Base-by-base conservation (phyloP, 2,113 vertebrate genomes). In the Phylloscopus trochiloides region DNA sequence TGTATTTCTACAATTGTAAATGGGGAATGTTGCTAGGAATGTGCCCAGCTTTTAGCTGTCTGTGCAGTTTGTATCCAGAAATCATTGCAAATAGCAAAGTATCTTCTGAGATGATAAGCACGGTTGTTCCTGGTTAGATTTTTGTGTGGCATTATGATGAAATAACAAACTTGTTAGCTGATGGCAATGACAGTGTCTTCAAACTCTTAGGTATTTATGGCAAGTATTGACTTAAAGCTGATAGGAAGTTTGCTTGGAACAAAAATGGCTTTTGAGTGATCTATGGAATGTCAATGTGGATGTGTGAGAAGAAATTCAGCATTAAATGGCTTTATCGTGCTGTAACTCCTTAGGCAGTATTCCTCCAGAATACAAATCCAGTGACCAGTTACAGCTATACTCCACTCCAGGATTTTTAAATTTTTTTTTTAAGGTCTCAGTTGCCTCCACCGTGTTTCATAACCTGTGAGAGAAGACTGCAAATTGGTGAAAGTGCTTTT, bases 301-400 rank as follows among this genome's bases (percentile, higher is more conserved):
- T 20, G 6, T n/a, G 47, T 31, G 59, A 70, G 65, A 71, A 84
- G 25, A 71, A 71, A 51, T 81, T 80, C 18, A 31, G 1, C 42
- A 12, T 84, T 36, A 54, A 50, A 45, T 74, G 55, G 19, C 32
- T 67, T 67, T 67, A 32, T 89, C 12, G 4, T 61, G 22, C 45
- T 12, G 7, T 0, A 0, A 25, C 21, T 66, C 25, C 50, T 84
- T 66, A 73, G 31, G 47, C 10, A 62, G 22, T 54, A 14, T 40
- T 83, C 70, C 32, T 70, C 47, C 31, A 20, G 29, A 50, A 19
- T 55, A 65, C 16, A 90, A 86, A n/a, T 38, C 3, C 19, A 19
- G 28, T 22, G 34, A 58, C 34, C 17, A 18, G 2, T 31, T 52
- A 70, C 12, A 70, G 22, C 58, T 65, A 1, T 66, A 29, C 5